Conservation (phyloP, 2,113 vertebrate species). For the Anthoscopus minutus region DNA sequence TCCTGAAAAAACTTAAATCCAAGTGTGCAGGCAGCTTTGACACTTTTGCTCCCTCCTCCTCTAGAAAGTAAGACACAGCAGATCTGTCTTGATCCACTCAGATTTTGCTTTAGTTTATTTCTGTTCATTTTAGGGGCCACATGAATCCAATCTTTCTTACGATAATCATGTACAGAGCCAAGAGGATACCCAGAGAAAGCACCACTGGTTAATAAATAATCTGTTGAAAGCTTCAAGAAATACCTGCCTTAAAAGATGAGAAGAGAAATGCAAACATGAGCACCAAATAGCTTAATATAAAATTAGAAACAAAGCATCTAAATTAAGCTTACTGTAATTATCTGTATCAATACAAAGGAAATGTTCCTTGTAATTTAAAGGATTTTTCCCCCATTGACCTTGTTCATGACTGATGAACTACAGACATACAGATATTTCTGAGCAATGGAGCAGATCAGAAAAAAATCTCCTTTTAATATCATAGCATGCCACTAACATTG, state of each 20-base stretch:
- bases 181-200: not conserved
- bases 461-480: not conserved
- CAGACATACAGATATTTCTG: not conserved
- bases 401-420: not conserved
- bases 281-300: not conserved
- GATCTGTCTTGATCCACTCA: not conserved
- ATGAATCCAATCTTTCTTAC: not conserved
- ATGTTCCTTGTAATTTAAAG: not conserved
- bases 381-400: not conserved
- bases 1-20: not conserved
- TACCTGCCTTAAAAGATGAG: not conserved
- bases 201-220: not conserved
- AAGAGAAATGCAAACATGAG: not conserved
- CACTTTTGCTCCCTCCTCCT: not conserved
- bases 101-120: not conserved
- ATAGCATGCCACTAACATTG: not conserved
- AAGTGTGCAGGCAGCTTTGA: not conserved
- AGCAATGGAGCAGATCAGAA: not conserved
- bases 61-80: not conserved
- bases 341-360: not conserved
- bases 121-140: not conserved
- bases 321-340: not conserved
- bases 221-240: not conserved
- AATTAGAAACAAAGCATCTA: not conserved
- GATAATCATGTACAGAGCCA: not conserved